Base-by-base conservation (phyloP, 92 coral and sea anemone species). In the Zoanthus sociatus region DNA sequence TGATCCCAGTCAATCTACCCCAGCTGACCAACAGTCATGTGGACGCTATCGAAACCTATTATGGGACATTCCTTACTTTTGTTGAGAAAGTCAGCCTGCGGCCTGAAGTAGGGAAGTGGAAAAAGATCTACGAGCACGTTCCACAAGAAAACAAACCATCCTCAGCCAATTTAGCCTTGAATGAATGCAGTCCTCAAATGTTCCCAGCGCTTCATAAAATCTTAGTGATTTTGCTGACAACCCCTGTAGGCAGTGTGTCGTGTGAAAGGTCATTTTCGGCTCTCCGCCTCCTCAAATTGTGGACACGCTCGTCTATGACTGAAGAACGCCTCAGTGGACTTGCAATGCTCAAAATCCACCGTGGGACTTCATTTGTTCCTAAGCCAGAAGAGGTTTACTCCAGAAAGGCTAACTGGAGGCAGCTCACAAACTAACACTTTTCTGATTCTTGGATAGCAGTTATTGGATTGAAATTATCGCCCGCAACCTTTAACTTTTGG, bases 271-370 rank as follows among this genome's bases (percentile, higher is more conserved):
- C 84, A 21, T 88, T 89, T 42, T 64, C 88, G 13, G 86, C 84
- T 45, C 89, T 89, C 45, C 37, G 92, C 84, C 78, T 72, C 46
- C 72, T 67, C 72, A 86, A 86, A 51, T 18, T 86, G 77, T 33
- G 84, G 89, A 86, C 55, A 73, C 44, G 71, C 31, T 86, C 84
- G 48, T 30, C 84, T 47, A 86, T 68, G 54, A 76, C 42, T 8
- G 79, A 89, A 74, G 89, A 84, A 84, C 85, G 86, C 63, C 73
- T 89, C 71, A 84, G 89, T 89, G 86, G 92, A 63, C 73, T 84
- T 46, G 91, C 83, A 58, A 64, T 83, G 91, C 88, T 89, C 16
- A 66, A 78, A n/a, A 71, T 88, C 70, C 83, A 86, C 72, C 83
- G 68, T 32, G 82, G 89, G 66, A 76, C 89, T 71, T 73, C 60